These are phyloP conservation scores for Gavia stellata DNA, from an alignment of 2,113 vertebrate genomes.

Conservation along the genomic window DNA sequence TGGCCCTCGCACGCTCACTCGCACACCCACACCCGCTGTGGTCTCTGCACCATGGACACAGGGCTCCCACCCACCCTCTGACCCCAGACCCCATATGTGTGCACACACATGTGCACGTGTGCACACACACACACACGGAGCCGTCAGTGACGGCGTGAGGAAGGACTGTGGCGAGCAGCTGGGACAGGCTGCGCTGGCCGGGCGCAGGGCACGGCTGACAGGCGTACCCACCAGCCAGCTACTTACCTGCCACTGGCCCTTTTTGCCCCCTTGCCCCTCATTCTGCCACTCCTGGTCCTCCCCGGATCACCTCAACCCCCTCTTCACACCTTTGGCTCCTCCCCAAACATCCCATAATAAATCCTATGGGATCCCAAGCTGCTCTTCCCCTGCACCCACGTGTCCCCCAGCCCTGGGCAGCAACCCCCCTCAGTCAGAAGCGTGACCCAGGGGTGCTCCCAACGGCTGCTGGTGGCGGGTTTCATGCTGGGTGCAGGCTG, in stretches of 20 bases:
- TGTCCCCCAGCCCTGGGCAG: background rate
- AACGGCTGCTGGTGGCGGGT: too few species aligned
- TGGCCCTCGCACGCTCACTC: background rate
- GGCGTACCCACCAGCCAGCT: background rate
- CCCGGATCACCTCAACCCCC: background rate
- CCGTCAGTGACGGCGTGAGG: background rate
- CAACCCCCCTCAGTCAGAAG: background rate
- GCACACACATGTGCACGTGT: background rate
- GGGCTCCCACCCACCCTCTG: too few species aligned
- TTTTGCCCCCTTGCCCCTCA: background rate
- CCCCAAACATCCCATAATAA: background rate
- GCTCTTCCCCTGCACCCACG: background rate
- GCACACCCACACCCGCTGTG: too few species aligned
- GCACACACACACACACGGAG: too few species aligned
- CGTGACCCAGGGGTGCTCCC: fast-evolving
- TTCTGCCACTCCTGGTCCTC: background rate
- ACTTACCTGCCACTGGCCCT: too few species aligned
- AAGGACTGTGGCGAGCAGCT: background rate
- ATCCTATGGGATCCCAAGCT: background rate
- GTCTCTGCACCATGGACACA: too few species aligned
- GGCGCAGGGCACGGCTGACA: background rate
- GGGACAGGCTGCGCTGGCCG: background rate
- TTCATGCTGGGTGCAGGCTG: background rate
- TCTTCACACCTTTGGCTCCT: background rate
- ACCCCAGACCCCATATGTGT: too few species aligned